A percentile compares a stretch with the other conserved stretches of the same genome.
Evolutionary conservation across 2,797 vertebrate species (phyloP).

Genomic region (Ataeniobius toweri): DNA sequence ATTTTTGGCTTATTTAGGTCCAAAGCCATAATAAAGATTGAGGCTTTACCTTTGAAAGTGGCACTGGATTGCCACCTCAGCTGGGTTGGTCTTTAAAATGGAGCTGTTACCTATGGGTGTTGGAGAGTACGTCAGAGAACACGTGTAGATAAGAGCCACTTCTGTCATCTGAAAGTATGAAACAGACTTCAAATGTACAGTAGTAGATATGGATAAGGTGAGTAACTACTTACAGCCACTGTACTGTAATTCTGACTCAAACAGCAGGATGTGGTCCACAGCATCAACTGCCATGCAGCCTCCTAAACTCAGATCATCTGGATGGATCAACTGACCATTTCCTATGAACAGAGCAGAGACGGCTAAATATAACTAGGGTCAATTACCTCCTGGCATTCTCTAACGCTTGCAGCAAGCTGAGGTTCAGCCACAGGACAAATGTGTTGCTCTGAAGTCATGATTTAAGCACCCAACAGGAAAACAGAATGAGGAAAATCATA

Average conservation of each 20-base stretch:
- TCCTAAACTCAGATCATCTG: constrained; percentile 66
- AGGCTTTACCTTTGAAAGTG: constrained; percentile 67
- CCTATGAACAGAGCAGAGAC: constrained; percentile 47
- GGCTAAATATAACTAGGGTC: constrained; percentile 27
- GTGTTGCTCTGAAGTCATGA: constrained; percentile 24
- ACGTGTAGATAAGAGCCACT: constrained; percentile 65
- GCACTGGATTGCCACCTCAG: constrained; percentile 66
- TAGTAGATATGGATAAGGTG: rapidly evolving
- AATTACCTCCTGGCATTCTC: constrained; percentile 42
- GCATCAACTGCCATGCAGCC: constrained; percentile 46
- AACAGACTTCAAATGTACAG: neutral
- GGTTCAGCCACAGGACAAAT: constrained; percentile 53
- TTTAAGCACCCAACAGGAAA: neutral
- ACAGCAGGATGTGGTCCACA: constrained; percentile 42
- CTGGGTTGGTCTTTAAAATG: constrained; percentile 63
- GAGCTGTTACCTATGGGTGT: constrained; percentile 41
- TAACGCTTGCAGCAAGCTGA: constrained; percentile 1
- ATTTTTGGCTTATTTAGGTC: no score
- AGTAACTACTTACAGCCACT: constrained; percentile 30
- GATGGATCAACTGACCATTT: constrained; percentile 60
- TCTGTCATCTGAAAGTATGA: constrained; percentile 59
- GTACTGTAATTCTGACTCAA: constrained; percentile 59
- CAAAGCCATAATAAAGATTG: neutral
- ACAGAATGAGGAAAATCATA: constrained; percentile 37
- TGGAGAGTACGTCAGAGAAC: constrained; percentile 60